Percentiles rank a stretch among this genome's conserved stretches.
phyloP scores from a whole-genome alignment of 2,113 vertebrate species.

The Coptodon bakossiorum region DNA sequence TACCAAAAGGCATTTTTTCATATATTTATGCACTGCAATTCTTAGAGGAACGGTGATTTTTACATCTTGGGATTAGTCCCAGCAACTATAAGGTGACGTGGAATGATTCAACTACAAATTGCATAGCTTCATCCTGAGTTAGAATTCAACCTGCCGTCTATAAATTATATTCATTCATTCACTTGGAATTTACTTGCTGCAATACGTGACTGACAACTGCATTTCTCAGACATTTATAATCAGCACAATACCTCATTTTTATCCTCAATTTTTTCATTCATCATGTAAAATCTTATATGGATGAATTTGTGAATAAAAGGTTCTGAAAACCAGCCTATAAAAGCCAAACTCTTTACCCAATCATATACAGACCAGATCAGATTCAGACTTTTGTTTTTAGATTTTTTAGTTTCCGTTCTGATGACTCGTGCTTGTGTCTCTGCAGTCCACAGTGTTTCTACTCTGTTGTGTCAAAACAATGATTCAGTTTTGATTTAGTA shows the following conservation, averaged over 20 bases:
- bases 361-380: too few relatives aligned
- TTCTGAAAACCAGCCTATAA: neutral
- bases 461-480: neutral
- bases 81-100: neutral
- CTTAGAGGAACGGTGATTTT: neutral
- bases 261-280: neutral
- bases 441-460: neutral
- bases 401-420: neutral
- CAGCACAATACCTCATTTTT: neutral
- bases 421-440: neutral
- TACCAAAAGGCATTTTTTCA: neutral
- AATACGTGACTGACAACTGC: neutral
- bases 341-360: neutral
- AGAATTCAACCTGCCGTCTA: accelerated
- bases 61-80: neutral
- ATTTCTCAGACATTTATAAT: neutral
- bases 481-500: neutral
- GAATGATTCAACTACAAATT: neutral
- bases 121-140: neutral
- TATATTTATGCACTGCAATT: neutral
- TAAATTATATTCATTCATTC: neutral
- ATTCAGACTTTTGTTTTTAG: neutral
- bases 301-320: neutral
- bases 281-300: neutral
- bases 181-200: neutral